A percentile compares a stretch with the other conserved stretches of the same genome.
These are phyloP conservation scores for Caenorhabditis wallacei DNA, from an alignment of 2,888 invertebrate species.

Conservation along the genomic window DNA sequence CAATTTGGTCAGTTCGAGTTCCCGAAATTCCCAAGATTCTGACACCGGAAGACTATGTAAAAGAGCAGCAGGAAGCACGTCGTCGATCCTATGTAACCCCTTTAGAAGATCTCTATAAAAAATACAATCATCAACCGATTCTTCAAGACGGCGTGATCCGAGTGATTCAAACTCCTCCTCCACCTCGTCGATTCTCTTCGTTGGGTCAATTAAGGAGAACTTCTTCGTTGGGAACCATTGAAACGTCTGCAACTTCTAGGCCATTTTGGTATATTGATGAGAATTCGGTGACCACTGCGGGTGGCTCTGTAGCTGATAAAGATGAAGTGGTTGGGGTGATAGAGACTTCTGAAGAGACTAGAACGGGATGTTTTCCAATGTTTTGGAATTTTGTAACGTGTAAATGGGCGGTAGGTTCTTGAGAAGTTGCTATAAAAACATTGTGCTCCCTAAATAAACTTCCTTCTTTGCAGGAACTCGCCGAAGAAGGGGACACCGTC, in stretches of 20 bases:
- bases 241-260: conserved; percentile 2
- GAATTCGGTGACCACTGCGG: conserved; percentile 12
- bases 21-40: conserved; percentile 15
- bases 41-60: conserved; percentile 47
- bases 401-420: not conserved
- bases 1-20: not conserved
- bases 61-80: conserved; percentile 25
- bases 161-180: conserved; percentile 41
- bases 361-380: not conserved
- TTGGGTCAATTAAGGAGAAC: conserved; percentile 18
- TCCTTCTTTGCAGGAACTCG: conserved; percentile 55
- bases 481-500: conserved; percentile 57
- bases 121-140: conserved; percentile 49
- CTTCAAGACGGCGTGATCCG: conserved; percentile 23
- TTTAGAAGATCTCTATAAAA: conserved; percentile 30
- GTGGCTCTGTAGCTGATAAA: not conserved
- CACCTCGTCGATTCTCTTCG: conserved; percentile 23
- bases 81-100: conserved; percentile 43
- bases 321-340: not conserved
- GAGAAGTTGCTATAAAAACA: too few species aligned
- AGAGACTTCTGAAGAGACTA: too few species aligned
- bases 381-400: conserved; percentile 2
- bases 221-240: conserved; percentile 40
- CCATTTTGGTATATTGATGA: conserved; percentile 52
- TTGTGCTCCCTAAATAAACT: too few species aligned